These are phyloP conservation scores for Trachops cirrhosus DNA, from an alignment of 2,797 vertebrate species.

Conservation along the genomic window DNA sequence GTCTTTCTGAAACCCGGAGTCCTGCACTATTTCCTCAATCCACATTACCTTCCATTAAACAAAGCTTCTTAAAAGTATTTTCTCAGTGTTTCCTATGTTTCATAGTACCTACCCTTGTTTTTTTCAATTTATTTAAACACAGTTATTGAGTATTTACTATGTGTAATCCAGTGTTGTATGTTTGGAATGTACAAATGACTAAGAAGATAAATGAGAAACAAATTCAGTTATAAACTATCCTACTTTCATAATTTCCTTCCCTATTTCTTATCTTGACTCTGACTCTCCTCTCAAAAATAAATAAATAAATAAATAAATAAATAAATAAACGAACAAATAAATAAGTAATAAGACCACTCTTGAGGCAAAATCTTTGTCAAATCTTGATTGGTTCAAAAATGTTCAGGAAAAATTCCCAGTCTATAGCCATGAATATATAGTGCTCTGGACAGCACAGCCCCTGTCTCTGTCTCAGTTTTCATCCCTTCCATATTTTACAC, in stretches of 20 bases:
- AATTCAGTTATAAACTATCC: not conserved
- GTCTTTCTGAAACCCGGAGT: not conserved
- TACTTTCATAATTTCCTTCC: not conserved
- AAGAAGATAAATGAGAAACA: not conserved
- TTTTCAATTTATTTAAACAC: not conserved
- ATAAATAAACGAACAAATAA: not conserved
- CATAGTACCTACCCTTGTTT: not conserved
- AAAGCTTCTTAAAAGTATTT: not conserved
- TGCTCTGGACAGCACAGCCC: not conserved
- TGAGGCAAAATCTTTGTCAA: not conserved
- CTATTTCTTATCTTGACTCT: not conserved
- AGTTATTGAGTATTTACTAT: not conserved
- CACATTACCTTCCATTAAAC: not conserved
- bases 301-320: not conserved
- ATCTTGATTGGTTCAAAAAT: not conserved
- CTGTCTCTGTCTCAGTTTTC: not conserved
- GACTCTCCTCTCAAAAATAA: not conserved
- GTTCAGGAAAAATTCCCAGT: not conserved
- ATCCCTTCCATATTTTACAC: not conserved
- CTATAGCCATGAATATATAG: not conserved
- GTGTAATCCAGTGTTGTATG: not conserved
- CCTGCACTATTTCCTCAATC: not conserved
- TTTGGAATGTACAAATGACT: not conserved
- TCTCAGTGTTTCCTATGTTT: not conserved
- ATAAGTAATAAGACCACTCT: not conserved